Percentiles rank a stretch among this genome's conserved stretches.
Conservation (phyloP, 2,888 invertebrate species). For the Cheilosia vernalis region DNA sequence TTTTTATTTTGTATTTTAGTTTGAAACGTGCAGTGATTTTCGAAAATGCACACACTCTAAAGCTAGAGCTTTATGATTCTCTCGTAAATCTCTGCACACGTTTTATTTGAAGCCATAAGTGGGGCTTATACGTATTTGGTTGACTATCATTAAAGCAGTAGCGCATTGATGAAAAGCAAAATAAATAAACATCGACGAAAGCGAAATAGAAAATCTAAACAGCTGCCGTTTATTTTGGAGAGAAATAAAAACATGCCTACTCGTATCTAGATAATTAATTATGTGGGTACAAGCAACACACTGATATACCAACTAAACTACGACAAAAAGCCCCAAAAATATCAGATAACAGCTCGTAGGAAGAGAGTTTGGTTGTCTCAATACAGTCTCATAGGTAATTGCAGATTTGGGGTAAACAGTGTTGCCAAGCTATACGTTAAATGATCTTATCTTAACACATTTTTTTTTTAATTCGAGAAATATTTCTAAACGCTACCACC, state of each 20-base stretch:
- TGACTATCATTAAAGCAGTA: neutral
- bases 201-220: conserved; percentile 12
- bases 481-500: too few species aligned
- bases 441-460: neutral
- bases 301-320: neutral
- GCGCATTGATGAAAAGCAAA: neutral
- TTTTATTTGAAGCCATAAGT: neutral
- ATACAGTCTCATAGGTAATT: neutral
- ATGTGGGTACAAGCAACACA: conserved; percentile 13
- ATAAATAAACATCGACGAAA: conserved; percentile 21
- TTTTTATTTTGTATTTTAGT: neutral
- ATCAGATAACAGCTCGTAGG: too few species aligned
- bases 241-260: neutral
- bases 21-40: conserved; percentile 22
- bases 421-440: conserved; percentile 21
- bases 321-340: neutral
- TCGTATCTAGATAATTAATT: neutral
- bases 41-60: neutral
- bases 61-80: neutral
- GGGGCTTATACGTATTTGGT: neutral
- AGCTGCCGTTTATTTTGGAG: conserved; percentile 6
- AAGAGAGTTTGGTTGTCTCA: conserved; percentile 7
- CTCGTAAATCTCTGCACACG: too few species aligned
- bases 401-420: neutral
- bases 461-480: too few species aligned